Evolutionary conservation across 2,113 vertebrate species (phyloP), one percentile per base, ranked within the genome.

Genomic region (Delphinus delphis): DNA sequence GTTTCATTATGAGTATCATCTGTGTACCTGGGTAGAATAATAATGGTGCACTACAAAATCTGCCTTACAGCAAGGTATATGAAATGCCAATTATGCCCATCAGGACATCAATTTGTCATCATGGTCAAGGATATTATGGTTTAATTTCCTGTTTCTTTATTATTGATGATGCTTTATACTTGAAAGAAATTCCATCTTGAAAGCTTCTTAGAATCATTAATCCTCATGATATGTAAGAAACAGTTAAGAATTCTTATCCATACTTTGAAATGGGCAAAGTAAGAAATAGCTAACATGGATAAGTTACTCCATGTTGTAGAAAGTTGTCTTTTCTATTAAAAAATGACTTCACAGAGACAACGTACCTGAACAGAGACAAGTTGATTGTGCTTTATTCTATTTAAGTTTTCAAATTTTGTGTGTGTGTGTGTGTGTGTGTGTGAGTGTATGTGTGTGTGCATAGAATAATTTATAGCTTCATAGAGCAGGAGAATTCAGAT

Each of bases 121-220:
- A 92, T 95, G 62, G 79, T 14, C 44, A 92, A 89, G 50, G 88
- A 97, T 96, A 97, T 98, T 85, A 87, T 93, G 15, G 15, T 84
- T 97, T 96, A 97, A 98, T 98, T 97, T 98, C 97, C 92, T 95
- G 94, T 97, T 97, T 62, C 88, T 97, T 82, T 94, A 96, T 98
- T 98, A 98, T 98, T 97, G 96, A 97, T 97, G 96, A 96, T 97
- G 71, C 67, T 92, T 96, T 96, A 81, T 85, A 96, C 65, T 90
- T 90, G 85, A 92, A 95, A 97, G 87, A 95, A 96, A 95, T 95
- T 97, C 74, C 77, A 96, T 96, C 90, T 93, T 97, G 65, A 96
- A 96, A 93, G 20, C 41, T 58, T 93, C 79, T 95, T 93, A 58
- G 36, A 97, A 86, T 65, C 93, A 97, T 97, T 94, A 98, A 93